Evolutionary conservation across 2,888 invertebrate genomes (phyloP), one percentile per base, ranked within the genome.

Genomic region (Drosophila paranaensis): DNA sequence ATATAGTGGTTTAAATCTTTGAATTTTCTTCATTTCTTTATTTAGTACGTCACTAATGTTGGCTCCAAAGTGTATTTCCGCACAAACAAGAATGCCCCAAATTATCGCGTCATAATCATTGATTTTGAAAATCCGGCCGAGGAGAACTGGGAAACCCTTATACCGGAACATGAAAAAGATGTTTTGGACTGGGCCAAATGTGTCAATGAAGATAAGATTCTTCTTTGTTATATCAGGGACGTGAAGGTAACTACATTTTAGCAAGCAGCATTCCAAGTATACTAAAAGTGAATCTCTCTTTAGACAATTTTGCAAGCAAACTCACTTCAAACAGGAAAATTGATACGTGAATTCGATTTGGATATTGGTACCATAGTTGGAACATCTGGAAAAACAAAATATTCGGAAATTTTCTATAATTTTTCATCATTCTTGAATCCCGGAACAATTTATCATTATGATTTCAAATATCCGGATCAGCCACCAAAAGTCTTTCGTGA

Each of bases 391-490:
- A 96, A 97, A 92, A 96, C 96, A 91, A 95, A 96, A 84, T 96
- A 97, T 89, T 94, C 95, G 0, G 98, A 98, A 94, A 96, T 99
- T 89, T 99, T 99, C 93, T 98, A 97, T 93, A 95, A 96, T 90
- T 98, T 99, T 93, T 96, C 96, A 77, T 99, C 99, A 0, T 99
- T 99, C 94, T 94, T 99, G 56, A 96, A 97, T 58, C 99, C 99
- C 30, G 95, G 95, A 0, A 93, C 90, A 79, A 98, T 98, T 88
- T 99, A 97, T 93, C 95, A 95, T 78, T 96, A 97, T 73, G 97
- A 98, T 93, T 95, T 99, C 84, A 94, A 94, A 1, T 94, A 94
- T 63, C 92, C 94, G 13, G 94, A 95, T 0, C 93, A 95, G 43
- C 94, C 94, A 70, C 95, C 96, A 50, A 94, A 95, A 85, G 95